Evolutionary conservation across 2,888 invertebrate genomes (phyloP), one percentile per base, ranked within the genome.

Genomic region (Cryptus viduatorius): DNA sequence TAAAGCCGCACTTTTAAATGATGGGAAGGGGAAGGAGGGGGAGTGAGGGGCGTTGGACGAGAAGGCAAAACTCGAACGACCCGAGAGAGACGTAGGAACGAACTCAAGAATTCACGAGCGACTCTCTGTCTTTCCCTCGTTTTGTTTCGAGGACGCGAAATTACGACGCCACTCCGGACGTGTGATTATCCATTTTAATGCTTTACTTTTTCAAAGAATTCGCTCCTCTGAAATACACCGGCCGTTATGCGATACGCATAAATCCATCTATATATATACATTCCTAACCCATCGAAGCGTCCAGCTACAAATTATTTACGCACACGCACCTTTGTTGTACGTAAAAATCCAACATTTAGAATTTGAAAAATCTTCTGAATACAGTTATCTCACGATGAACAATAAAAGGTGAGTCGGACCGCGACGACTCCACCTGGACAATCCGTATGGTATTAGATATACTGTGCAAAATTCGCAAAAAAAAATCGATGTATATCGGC

Each of bases 1-100:
- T 87, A 86, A 88, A 90, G 59, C 56, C 73, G 29, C 53, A 89
- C 88, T 87, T 89, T 89, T 86, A 85, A 88, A 89, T 73, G 37
- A 37, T 37, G 37, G 69, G 64, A 84, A n/a, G 48, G 37, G 24
- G 29, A 4, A 56, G n/a, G 71, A 53, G 56, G 12, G 16, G 16
- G 48, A 65, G 64, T 50, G 50, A 64, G 64, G 50, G 48, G 16
- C 12, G 16, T 14, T 12, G n/a, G 46, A 53, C 8, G 56, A 46
- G 48, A 48, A 69, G 48, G 71, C 71, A 19, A 56, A 75, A 56
- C 61, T 68, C 29, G 42, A 78, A 53, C 67, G 50, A 77, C 37
- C 59, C 72, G 56, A 37, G 37, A 37, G 56, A 67, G 65, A 42
- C 46, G 65, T 48, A n/a, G 65, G 16, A 82, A 67, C 42, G 19